These are phyloP conservation scores for Solenopsis fugax DNA, from an alignment of 1,140 invertebrate species.

Conservation along the genomic window DNA sequence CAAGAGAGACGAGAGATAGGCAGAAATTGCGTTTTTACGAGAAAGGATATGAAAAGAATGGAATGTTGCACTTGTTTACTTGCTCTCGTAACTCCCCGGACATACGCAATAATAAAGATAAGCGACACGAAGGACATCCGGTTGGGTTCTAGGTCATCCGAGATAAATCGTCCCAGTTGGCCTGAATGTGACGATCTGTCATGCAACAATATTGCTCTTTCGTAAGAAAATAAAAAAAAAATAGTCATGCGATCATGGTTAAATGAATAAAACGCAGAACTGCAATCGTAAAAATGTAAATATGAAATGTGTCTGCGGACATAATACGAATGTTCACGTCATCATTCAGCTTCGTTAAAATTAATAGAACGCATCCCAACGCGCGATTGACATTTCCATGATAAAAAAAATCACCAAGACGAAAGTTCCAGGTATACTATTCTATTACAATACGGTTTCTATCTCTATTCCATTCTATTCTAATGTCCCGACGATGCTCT, in stretches of 20 bases:
- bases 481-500: slow-evolving; percentile 11
- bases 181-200: not conserved
- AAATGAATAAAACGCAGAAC: not conserved
- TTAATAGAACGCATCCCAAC: not conserved
- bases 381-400: not conserved
- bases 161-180: not conserved
- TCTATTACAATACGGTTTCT: slow-evolving; percentile 16
- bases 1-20: slow-evolving; percentile 12
- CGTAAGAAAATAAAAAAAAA: not conserved
- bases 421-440: not conserved
- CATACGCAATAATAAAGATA: slow-evolving; percentile 20
- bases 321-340: not conserved
- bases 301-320: not conserved
- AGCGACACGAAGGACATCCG: slow-evolving; percentile 22
- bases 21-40: not conserved
- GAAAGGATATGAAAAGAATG: not conserved
- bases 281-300: slow-evolving; percentile 3
- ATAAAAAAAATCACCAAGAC: not conserved
- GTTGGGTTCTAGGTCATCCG: slow-evolving; percentile 5
- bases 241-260: not conserved
- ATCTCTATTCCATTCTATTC: slow-evolving; percentile 39
- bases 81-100: not conserved
- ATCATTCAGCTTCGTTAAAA: not conserved
- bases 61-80: not conserved
- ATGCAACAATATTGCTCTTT: not conserved